phyloP scores from a whole-genome alignment of 64 coral and sea anemone species.

The Montipora sp. region DNA sequence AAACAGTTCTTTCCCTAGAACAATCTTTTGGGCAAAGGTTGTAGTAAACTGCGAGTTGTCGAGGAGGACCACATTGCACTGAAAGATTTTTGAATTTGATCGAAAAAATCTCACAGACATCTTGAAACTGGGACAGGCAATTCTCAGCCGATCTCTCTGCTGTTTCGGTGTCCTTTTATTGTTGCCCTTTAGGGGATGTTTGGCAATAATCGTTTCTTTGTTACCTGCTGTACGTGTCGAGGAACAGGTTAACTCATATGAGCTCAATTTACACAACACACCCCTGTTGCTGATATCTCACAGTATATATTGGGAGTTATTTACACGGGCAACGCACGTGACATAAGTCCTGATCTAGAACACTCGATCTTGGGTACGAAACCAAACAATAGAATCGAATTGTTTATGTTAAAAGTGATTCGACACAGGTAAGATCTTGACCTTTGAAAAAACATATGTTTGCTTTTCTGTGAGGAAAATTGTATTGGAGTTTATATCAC shows the following conservation, averaged over 20 bases:
- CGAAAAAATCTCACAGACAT: slow-evolving; percentile 40
- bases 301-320: background rate
- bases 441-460: background rate
- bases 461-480: background rate
- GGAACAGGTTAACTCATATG: background rate
- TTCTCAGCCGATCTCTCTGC: background rate
- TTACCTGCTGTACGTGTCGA: background rate
- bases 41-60: slow-evolving; percentile 83
- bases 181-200: background rate
- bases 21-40: slow-evolving; percentile 48
- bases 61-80: slow-evolving; percentile 81
- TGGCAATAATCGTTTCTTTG: background rate
- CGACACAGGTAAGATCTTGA: background rate
- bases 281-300: background rate
- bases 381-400: background rate
- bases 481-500: background rate
- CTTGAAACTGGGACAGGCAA: background rate
- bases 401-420: background rate
- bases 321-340: background rate
- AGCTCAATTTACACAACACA: background rate
- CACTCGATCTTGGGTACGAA: background rate
- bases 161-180: background rate
- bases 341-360: background rate
- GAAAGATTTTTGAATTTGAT: slow-evolving; percentile 9
- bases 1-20: slow-evolving; percentile 59